Evolutionary conservation across 2,888 invertebrate genomes (phyloP).

Genomic region (Halocaridina rubra): DNA sequence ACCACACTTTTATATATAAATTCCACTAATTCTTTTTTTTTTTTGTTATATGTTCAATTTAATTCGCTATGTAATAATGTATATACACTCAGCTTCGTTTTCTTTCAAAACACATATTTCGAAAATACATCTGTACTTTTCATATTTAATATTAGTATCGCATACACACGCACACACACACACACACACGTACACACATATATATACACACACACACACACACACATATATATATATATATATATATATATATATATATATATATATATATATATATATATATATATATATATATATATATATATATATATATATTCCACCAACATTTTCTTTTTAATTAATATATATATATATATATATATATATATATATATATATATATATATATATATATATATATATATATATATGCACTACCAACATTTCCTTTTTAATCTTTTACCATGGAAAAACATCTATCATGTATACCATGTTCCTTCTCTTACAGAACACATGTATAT

Average conservation of each 20-base stretch:
- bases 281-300: not conserved
- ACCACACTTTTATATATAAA: not conserved
- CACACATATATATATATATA: no score
- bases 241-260: no score
- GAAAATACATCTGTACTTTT: no score
- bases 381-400: not conserved
- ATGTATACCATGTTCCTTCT: not conserved
- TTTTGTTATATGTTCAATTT: not conserved
- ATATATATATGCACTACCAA: not conserved
- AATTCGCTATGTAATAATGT: not conserved
- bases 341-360: not conserved
- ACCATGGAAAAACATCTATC: not conserved
- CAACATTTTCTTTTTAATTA: not conserved
- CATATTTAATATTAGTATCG: no score
- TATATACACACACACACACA: not conserved
- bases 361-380: not conserved
- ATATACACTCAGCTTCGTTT: not conserved
- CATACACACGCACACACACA: not conserved
- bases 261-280: no score
- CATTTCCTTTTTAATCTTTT: not conserved
- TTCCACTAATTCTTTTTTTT: not conserved
- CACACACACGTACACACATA: not conserved
- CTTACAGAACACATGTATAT: no score
- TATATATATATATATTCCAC: not conserved
- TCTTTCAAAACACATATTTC: no score